Percentiles rank a stretch among this genome's conserved stretches.
phyloP scores from a whole-genome alignment of 2,113 vertebrate species.

The Conger conger region DNA sequence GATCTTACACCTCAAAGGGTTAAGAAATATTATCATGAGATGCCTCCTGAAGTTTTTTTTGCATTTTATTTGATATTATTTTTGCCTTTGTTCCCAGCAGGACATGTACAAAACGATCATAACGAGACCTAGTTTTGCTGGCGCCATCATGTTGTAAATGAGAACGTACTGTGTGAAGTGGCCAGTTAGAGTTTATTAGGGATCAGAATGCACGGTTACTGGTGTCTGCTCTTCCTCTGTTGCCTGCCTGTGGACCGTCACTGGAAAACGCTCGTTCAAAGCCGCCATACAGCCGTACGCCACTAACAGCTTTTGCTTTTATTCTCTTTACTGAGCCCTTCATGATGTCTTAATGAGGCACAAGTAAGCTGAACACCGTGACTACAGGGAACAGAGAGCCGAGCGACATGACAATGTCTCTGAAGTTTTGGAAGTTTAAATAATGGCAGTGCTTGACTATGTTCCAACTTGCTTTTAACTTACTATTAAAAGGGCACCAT shows the following conservation, averaged over 20 bases:
- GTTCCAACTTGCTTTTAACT: too few species aligned
- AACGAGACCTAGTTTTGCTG: not conserved
- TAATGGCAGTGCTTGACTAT: too few species aligned
- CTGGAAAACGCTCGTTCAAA: not conserved
- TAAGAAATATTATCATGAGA: constrained; percentile 53
- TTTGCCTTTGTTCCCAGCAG: not conserved
- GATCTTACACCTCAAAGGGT: too few species aligned
- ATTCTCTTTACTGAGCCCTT: not conserved
- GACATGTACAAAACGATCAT: not conserved
- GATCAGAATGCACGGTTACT: not conserved
- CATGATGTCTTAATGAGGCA: not conserved
- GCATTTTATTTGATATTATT: too few species aligned
- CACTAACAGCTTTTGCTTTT: not conserved
- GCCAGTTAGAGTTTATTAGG: not conserved
- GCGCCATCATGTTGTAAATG: not conserved
- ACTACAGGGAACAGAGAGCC: too few species aligned
- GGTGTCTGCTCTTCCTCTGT: not conserved
- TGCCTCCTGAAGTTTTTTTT: not conserved
- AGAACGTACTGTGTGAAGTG: not conserved
- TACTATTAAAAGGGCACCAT: too few species aligned
- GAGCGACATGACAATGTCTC: too few species aligned
- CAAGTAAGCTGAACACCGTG: too few species aligned
- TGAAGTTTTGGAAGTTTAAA: too few species aligned
- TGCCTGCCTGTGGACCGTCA: not conserved
- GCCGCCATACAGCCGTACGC: not conserved